Evolutionary conservation across 2,113 vertebrate genomes (phyloP), one percentile per base, ranked within the genome.

Genomic region (Microcebus tavaratra): DNA sequence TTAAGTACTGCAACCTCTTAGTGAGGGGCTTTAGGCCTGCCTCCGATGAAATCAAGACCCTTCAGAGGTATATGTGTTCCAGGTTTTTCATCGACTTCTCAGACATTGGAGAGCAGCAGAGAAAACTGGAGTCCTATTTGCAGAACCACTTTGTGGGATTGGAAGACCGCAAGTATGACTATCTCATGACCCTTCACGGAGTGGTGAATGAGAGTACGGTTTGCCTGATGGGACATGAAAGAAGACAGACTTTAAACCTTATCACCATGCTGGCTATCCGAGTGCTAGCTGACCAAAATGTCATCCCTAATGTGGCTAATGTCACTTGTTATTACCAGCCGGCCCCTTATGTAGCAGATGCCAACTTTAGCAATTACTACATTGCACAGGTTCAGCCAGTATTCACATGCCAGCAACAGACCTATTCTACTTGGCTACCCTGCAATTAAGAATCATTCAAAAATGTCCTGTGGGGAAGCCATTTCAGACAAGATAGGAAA

Each of bases 81-180:
- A 99, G 99, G 96, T 99, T 99, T 98, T 99, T 99, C 98, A 99
- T 99, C 95, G 99, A 99, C 99, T 99, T 99, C 99, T 99, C 99
- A 39, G 99, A 99, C 98, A 99, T 99, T 73, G 99, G 99, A 36
- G 99, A 99, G 95, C 99, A 99, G 98, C 99, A 99, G 98, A 99
- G 99, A 92, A 99, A 99, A 98, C 99, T 99, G 98, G 99, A 99
- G 98, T 99, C 99, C 94, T 99, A 99, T 98, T 99, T 99, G 98
- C 99, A 99, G 98, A 99, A 99, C 99, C 99, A 99, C 99, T 99
- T 99, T 97, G 99, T 99, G 98, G 99, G 99, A 94, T 98, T 99
- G 98, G 99, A 99, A 98, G 99, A 99, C 98, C 99, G 99, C 99
- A 99, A 99, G 99, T 99, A 99, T 92, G 99, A 99, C 98, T 99